Evolutionary conservation across 2,113 vertebrate species (phyloP).

Genomic region (Barbus barbus): DNA sequence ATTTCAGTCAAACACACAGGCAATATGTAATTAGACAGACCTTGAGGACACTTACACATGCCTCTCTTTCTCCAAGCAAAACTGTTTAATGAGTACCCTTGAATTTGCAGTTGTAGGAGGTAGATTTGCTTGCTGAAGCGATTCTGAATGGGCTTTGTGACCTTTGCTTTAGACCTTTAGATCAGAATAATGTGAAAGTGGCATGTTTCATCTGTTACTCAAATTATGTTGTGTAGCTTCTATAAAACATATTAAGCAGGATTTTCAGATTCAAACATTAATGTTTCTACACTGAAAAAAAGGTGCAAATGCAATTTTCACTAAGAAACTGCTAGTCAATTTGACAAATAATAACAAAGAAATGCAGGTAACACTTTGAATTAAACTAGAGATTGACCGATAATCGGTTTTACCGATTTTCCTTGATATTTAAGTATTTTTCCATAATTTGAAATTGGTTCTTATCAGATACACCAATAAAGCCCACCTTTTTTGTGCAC

Average conservation of each 20-base stretch:
- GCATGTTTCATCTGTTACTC: neutral
- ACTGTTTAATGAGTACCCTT: conserved; percentile 18
- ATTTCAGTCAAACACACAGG: conserved; percentile 49
- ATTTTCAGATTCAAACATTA: neutral
- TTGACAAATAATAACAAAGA: too few species aligned
- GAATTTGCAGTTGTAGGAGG: neutral
- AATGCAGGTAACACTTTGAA: too few species aligned
- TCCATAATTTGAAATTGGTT: too few species aligned
- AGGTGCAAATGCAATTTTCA: too few species aligned
- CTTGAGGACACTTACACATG: conserved; percentile 64
- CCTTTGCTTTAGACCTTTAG: neutral
- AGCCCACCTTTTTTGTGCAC: too few species aligned
- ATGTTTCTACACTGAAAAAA: neutral
- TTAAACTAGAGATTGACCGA: neutral
- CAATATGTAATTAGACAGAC: conserved; percentile 71
- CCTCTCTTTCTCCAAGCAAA: neutral
- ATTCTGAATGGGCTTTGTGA: neutral
- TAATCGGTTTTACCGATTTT: neutral
- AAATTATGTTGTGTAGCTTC: neutral
- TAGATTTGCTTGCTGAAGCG: neutral
- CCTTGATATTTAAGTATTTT: too few species aligned
- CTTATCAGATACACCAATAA: too few species aligned
- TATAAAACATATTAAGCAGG: neutral
- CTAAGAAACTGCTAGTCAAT: too few species aligned
- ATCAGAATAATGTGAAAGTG: neutral